Percentiles rank a stretch among this genome's conserved stretches.
Conservation (phyloP, 2,888 invertebrate genomes). For the Buathra laborator region DNA sequence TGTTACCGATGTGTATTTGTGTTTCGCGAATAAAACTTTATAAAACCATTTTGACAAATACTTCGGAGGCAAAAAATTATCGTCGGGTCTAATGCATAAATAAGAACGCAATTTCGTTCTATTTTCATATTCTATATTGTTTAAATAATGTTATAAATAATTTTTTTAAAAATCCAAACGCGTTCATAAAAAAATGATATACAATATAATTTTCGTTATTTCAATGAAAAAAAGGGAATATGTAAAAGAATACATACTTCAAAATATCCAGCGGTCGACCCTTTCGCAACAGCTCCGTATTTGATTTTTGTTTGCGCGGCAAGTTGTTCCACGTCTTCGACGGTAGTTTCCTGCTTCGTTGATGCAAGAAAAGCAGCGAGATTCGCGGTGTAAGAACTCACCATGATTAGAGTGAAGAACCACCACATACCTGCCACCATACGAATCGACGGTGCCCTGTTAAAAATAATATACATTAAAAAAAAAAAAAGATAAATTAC, state of each 20-base stretch:
- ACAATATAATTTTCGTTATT: neutral
- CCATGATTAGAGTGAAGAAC: constrained; percentile 98
- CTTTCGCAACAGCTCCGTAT: constrained; percentile 97
- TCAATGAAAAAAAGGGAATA: neutral
- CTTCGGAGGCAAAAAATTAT: no score
- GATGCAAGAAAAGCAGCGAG: constrained; percentile 97
- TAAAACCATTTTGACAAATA: no score
- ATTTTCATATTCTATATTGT: no score
- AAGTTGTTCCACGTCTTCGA: constrained; percentile 97
- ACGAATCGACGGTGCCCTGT: constrained; percentile 94
- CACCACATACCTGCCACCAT: constrained; percentile 98
- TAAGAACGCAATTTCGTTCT: no score
- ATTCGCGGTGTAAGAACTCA: constrained; percentile 98
- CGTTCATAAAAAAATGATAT: no score
- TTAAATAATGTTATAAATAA: no score
- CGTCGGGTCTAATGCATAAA: no score
- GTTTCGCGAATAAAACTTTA: no score
- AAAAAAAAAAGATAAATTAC: no score
- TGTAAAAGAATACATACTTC: constrained; percentile 87
- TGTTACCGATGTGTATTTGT: no score
- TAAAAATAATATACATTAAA: constrained; percentile 64
- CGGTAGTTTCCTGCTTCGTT: constrained; percentile 97
- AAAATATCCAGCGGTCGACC: constrained; percentile 98
- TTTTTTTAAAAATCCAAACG: no score
- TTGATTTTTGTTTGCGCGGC: constrained; percentile 98